Evolutionary conservation across 2,113 vertebrate species (phyloP).

Genomic region (Notarius lentiginosus): DNA sequence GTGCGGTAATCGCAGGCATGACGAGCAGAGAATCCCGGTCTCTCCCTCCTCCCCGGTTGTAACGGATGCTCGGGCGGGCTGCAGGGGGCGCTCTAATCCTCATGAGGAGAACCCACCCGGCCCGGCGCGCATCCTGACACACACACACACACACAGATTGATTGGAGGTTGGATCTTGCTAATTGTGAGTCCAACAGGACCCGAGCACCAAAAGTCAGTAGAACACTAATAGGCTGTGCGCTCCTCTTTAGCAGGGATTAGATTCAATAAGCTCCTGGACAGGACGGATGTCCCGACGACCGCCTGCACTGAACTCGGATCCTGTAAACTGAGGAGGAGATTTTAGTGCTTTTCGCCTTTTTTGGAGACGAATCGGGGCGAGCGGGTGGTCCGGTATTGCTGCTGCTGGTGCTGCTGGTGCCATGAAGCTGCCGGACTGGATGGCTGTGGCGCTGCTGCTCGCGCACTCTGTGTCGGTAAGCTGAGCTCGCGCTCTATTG

Average conservation of each 20-base stretch:
- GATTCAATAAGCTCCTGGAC: slow-evolving; percentile 53
- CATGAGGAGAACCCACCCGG: slow-evolving; percentile 41
- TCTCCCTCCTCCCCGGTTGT: neutral
- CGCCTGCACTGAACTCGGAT: slow-evolving; percentile 66
- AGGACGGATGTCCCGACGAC: slow-evolving; percentile 65
- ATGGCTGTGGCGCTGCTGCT: slow-evolving; percentile 69
- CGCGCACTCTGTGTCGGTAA: slow-evolving; percentile 70
- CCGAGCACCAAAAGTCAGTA: slow-evolving; percentile 53
- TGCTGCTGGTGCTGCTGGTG: slow-evolving; percentile 58
- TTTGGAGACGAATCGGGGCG: slow-evolving; percentile 58
- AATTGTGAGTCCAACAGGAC: slow-evolving; percentile 65
- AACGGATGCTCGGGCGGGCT: slow-evolving; percentile 59
- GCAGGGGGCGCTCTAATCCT: slow-evolving; percentile 73
- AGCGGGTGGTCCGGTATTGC: slow-evolving; percentile 57
- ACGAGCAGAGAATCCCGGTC: slow-evolving; percentile 12
- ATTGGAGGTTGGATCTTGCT: slow-evolving; percentile 58
- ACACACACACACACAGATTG: slow-evolving; percentile 38
- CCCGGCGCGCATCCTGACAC: slow-evolving; percentile 53
- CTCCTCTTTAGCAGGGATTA: slow-evolving; percentile 46
- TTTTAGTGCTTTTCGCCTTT: slow-evolving; percentile 39
- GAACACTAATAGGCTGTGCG: slow-evolving; percentile 52
- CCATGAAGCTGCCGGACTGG: slow-evolving; percentile 75
- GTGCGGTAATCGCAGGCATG: neutral
- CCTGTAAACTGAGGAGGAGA: slow-evolving; percentile 48
- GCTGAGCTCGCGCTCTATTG: slow-evolving; percentile 58